These are phyloP conservation scores for Penelope pileata DNA, from an alignment of 2,113 vertebrate genomes.

Conservation along the genomic window DNA sequence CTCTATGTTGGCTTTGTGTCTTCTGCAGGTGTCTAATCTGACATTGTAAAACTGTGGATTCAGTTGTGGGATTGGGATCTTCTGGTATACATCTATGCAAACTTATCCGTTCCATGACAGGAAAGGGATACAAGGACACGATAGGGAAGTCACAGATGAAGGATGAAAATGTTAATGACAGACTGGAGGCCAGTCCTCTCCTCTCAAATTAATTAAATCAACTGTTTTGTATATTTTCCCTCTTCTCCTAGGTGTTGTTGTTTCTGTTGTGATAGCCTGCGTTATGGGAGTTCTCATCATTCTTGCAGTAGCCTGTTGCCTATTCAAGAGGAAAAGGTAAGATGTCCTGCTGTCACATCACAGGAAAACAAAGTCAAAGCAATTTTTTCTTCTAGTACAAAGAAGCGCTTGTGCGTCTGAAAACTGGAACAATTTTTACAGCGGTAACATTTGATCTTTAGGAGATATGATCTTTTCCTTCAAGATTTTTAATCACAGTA, in stretches of 20 bases:
- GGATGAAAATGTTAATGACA: neutral
- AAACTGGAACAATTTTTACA: neutral
- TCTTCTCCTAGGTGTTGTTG: constrained; percentile 79
- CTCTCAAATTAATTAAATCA: neutral
- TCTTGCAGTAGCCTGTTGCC: constrained; percentile 73
- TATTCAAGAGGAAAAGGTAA: constrained; percentile 85
- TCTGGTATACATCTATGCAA: neutral
- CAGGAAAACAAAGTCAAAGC: neutral
- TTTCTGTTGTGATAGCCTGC: constrained; percentile 75
- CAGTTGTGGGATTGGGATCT: neutral
- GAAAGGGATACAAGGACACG: neutral
- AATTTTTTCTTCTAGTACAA: neutral
- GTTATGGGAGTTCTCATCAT: constrained; percentile 76
- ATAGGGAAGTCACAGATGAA: neutral
- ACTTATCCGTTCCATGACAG: neutral
- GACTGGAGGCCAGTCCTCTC: neutral
- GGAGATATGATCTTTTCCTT: neutral
- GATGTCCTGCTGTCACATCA: neutral
- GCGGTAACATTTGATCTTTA: neutral
- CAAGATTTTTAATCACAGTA: neutral
- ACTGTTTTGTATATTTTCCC: neutral
- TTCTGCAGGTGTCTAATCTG: neutral
- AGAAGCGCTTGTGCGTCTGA: neutral
- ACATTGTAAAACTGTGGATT: neutral
- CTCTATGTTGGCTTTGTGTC: neutral